Evolutionary conservation across 2,113 vertebrate species (phyloP).

Genomic region (Melanotaenia duboulayi): DNA sequence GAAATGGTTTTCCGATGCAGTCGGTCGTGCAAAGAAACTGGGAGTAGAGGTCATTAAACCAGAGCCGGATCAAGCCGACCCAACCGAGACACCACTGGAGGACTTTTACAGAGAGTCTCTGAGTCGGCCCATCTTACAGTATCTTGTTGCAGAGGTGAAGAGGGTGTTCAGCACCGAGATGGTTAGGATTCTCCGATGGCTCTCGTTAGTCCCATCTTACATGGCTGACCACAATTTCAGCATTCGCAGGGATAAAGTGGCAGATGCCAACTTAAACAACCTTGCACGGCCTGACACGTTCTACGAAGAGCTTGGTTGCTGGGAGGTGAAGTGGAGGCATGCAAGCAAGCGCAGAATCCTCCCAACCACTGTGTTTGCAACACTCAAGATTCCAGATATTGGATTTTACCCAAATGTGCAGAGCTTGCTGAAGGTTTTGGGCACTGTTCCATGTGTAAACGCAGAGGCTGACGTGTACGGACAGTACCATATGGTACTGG

Average conservation of each 20-base stretch:
- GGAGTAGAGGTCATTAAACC: slow-evolving; percentile 78
- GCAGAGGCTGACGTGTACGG: slow-evolving; percentile 84
- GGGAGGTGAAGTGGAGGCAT: slow-evolving; percentile 86
- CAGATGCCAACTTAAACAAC: slow-evolving; percentile 85
- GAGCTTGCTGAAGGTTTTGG: slow-evolving; percentile 83
- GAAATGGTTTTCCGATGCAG: slow-evolving; percentile 84
- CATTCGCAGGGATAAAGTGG: slow-evolving; percentile 86
- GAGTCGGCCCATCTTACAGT: slow-evolving; percentile 81
- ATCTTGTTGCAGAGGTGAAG: slow-evolving; percentile 83
- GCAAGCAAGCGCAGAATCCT: slow-evolving; percentile 85
- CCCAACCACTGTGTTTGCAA: slow-evolving; percentile 83
- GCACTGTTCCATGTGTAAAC: slow-evolving; percentile 84
- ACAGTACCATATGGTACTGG: slow-evolving; percentile 85
- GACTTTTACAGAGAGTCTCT: slow-evolving; percentile 82
- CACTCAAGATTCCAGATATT: slow-evolving; percentile 85
- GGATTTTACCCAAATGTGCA: slow-evolving; percentile 86
- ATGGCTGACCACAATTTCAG: slow-evolving; percentile 88
- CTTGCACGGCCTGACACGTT: slow-evolving; percentile 83
- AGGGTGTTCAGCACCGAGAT: slow-evolving; percentile 84
- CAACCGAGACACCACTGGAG: slow-evolving; percentile 72
- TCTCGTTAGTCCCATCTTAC: slow-evolving; percentile 84
- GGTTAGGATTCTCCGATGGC: slow-evolving; percentile 85
- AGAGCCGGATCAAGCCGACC: slow-evolving; percentile 56
- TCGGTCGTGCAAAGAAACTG: slow-evolving; percentile 83
- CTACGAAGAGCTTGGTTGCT: slow-evolving; percentile 85